phyloP scores from a whole-genome alignment of 1,140 invertebrate genomes.

The Drosophila jambulina region DNA sequence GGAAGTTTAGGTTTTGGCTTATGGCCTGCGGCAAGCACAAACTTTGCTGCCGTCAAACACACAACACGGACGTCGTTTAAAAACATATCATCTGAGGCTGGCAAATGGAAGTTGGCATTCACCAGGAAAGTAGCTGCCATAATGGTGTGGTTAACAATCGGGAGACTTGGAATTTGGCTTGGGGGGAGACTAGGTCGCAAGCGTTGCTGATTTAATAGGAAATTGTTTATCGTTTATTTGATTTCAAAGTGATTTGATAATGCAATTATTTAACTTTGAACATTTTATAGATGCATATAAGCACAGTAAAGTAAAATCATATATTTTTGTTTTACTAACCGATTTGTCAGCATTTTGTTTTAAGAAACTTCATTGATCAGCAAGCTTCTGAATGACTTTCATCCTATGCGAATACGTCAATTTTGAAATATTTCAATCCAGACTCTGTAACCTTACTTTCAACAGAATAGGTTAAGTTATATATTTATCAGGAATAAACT shows the following conservation, averaged over 20 bases:
- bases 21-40: slow-evolving; percentile 54
- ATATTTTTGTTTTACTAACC: too few species aligned
- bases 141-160: slow-evolving; percentile 7
- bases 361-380: too few species aligned
- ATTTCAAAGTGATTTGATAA: too few species aligned
- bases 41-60: slow-evolving; percentile 42
- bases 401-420: too few species aligned
- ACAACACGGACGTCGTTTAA: slow-evolving; percentile 21
- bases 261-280: not conserved
- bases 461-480: too few species aligned
- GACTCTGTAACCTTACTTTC: too few species aligned
- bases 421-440: too few species aligned
- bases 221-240: not conserved
- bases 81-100: slow-evolving; percentile 28
- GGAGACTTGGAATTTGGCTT: not conserved
- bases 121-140: not conserved
- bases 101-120: not conserved
- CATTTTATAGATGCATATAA: too few species aligned
- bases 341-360: too few species aligned
- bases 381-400: too few species aligned
- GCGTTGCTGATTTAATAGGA: not conserved
- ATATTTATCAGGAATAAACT: too few species aligned
- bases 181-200: not conserved
- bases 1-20: slow-evolving; percentile 60
- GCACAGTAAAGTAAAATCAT: too few species aligned